Evolutionary conservation across 2,797 vertebrate species (phyloP), one percentile per base, ranked within the genome.

Genomic region (Octomys mimax): DNA sequence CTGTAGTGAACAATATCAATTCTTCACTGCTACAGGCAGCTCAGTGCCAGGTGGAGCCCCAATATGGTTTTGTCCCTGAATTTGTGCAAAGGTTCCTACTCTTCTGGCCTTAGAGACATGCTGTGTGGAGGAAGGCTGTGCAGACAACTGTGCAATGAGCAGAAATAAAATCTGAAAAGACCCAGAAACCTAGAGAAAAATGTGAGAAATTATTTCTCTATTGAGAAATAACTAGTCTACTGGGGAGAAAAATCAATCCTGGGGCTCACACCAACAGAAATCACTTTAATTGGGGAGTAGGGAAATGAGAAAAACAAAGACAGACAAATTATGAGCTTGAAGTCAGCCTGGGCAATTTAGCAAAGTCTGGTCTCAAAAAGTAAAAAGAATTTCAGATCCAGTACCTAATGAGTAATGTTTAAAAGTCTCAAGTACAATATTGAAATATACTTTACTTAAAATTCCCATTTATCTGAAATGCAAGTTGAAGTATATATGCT

Each of bases 191-290:
- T 91, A 70, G 61, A 75, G 80, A 90, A 73, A 79, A 73, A 62
- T 57, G 71, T 64, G 79, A 92, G 77, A 89, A 80, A 89, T 66
- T 14, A 84, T 89, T 49, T 86, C 78, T 82, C 54, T 70, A 36
- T 94, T 95, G 89, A 94, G 94, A 95, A 95, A 95, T 6, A 61
- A 66, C 52, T 81, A 8, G 57, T 78, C 77, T 52, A 28, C 80
- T 31, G 22, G 39, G 2, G 18, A 7, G 22, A 26, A 54, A 87
- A 92, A 93, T 68, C 75, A 95, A 46, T 49, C 12, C 42, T 77
- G 68, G 57, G 85, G 26, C 59, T 89, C 75, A 85, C 6, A 42
- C 22, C 18, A 49, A n/a, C 86, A 91, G 59, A 81, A 93, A 95
- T 94, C 91, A 62, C 12, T 92, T 81, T 31, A 94, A 92, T 64